Evolutionary conservation across 2,888 invertebrate genomes (phyloP), one percentile per base, ranked within the genome.

Genomic region (Oxytorus armatus): DNA sequence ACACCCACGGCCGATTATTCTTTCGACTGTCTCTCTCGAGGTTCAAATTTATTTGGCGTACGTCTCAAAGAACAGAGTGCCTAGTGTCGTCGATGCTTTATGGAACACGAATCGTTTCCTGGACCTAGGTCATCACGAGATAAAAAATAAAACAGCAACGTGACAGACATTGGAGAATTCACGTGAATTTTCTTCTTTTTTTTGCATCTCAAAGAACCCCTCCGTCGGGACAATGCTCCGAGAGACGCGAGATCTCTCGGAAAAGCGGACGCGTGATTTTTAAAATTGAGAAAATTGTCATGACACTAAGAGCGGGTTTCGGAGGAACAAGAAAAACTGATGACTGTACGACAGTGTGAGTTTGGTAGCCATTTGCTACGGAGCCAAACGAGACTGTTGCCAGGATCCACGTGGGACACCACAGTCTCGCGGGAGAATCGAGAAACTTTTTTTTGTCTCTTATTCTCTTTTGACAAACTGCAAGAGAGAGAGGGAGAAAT

Each of bases 341-440:
- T 29, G 29, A 29, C 3, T 1, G 39, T 39, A 11, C 8, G n/a
- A n/a, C n/a, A n/a, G n/a, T n/a, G n/a, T n/a, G n/a, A n/a, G n/a
- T n/a, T n/a, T n/a, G n/a, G n/a, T n/a, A n/a, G 39, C 18, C 42
- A 68, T 53, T 16, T 18, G 59, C 68, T 23, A 14, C 76, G 76
- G 29, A 73, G 80, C 80, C 80, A 80, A 77, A 55, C n/a, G 68
- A 73, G 65, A 73, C 49, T 36, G 49, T 77, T 77, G 80, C 80
- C 80, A 80, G 80, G n/a, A 73, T 77, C 73, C 77, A 69, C 77
- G 80, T 77, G 77, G 63, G 49, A 18, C n/a, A n/a, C 8, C 10
- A 49, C 16, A 49, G 8, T 49, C 47, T 36, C 14, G 51, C 53
- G 39, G 51, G 44, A 29, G 47, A 49, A 18, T 1, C 49, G 53